Base-by-base conservation (phyloP, 2,113 vertebrate genomes). In the Corapipo altera region DNA sequence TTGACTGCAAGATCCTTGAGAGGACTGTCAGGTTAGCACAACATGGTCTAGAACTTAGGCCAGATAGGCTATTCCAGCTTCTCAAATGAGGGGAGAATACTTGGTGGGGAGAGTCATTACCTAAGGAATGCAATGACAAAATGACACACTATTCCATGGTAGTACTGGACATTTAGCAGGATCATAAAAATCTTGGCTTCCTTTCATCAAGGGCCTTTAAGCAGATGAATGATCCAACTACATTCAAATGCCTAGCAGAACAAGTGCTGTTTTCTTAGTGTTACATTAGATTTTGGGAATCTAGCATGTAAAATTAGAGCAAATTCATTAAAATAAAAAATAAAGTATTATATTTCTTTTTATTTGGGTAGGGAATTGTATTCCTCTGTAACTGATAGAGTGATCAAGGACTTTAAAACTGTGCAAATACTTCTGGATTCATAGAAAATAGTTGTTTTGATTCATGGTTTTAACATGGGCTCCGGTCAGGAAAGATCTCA, bases 161-260 rank as follows among this genome's bases (percentile, higher is more conserved):
- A 88, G 51, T 80, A 77, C 70, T 88, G 88, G 78, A 69, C 83
- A 74, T 81, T 96, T 94, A 80, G 76, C 54, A 89, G 91, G 80
- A 94, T 85, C 73, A 88, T 91, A 93, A 91, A 96, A 88, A 71
- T 81, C 61, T 95, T 95, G 95, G 94, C 91, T 94, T 88, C 35
- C n/a, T 9, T 81, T 93, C 85, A 41, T 39, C 0, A 0, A 92
- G 33, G 76, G 24, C 86, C 76, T 93, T 95, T 58, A 82, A 92
- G 88, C n/a, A 94, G 54, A 57, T 91, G 76, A 67, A 49, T 7
- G 5, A 85, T 91, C 83, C 83, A 91, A 35, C 54, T 46, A 5
- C 70, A 61, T 78, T 78, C 46, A 78, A 89, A 55, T 76, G 41
- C 58, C 17, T 72, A 81, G 65, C 41, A 93, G 93, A 89, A 65